These are phyloP conservation scores for Buceros bicornis DNA, from an alignment of 2,797 vertebrate species.

Conservation along the genomic window DNA sequence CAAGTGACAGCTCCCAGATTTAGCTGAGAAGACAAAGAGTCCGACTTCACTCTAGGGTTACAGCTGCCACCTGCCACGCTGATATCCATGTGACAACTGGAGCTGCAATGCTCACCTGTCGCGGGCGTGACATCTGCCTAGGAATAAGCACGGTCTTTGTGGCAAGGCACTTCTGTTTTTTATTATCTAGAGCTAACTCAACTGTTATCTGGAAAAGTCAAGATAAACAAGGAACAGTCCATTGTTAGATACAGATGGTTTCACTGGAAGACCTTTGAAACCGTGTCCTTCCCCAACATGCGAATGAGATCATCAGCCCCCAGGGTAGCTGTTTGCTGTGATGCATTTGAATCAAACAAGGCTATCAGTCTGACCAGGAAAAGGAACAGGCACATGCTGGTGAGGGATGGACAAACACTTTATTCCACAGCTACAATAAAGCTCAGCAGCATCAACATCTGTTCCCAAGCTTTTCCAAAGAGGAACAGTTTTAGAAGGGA, in stretches of 20 bases:
- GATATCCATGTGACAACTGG: not conserved
- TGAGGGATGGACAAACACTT: not conserved
- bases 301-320: not conserved
- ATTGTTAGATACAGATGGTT: not conserved
- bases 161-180: not conserved
- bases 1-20: slow-evolving; percentile 8
- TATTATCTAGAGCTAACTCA: not conserved
- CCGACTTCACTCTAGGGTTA: not conserved
- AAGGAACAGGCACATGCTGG: not conserved
- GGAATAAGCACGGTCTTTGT: not conserved
- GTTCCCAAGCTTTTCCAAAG: not conserved
- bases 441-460: not conserved
- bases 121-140: not conserved
- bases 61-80: slow-evolving; percentile 43
- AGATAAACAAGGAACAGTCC: not conserved
- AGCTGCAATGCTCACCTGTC: not conserved
- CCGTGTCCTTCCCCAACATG: rapidly evolving
- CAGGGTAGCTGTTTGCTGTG: not conserved
- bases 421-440: not conserved
- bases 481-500: not conserved
- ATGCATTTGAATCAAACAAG: not conserved
- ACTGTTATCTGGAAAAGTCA: not conserved
- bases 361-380: not conserved
- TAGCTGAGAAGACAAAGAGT: slow-evolving; percentile 45
- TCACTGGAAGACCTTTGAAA: not conserved